A percentile compares a stretch with the other conserved stretches of the same genome.
Conservation (phyloP, 2,888 invertebrate genomes). For the Hololepta plana region DNA sequence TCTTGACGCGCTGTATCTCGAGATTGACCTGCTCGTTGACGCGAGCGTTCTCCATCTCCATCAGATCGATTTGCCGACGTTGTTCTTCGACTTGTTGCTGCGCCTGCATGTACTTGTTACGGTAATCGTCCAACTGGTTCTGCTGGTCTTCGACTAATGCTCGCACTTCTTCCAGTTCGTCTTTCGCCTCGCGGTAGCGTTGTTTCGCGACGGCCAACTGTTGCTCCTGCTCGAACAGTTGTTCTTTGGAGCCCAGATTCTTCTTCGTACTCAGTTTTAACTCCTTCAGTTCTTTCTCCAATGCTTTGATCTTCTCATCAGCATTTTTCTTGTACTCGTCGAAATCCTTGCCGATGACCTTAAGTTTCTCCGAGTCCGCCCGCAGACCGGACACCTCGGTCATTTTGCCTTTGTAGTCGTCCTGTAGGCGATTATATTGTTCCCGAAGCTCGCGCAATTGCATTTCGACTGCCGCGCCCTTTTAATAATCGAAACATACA, state of each 20-base stretch:
- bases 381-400: constrained; percentile 40
- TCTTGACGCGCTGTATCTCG: constrained; percentile 51
- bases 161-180: constrained; percentile 38
- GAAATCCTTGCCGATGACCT: constrained; percentile 24
- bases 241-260: constrained; percentile 37
- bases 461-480: constrained; percentile 27
- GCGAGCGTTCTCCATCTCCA: constrained; percentile 53
- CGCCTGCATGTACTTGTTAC: constrained; percentile 48
- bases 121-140: constrained; percentile 47
- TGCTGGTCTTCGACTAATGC: constrained; percentile 45
- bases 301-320: constrained; percentile 39
- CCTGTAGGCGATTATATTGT: constrained; percentile 42
- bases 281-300: constrained; percentile 31
- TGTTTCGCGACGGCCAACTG: constrained; percentile 33
- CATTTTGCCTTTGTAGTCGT: constrained; percentile 48
- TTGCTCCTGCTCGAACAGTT: constrained; percentile 42
- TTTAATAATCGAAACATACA: constrained; percentile 1
- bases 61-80: constrained; percentile 44
- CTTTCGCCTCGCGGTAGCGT: constrained; percentile 36
- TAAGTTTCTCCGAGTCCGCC: constrained; percentile 31
- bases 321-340: constrained; percentile 32
- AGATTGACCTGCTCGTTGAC: constrained; percentile 53
- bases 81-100: constrained; percentile 56
- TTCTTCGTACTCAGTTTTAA: constrained; percentile 24
- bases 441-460: constrained; percentile 39